Evolutionary conservation across 2,797 vertebrate genomes (phyloP), one percentile per base, ranked within the genome.

Genomic region (Oophaga sylvatica): DNA sequence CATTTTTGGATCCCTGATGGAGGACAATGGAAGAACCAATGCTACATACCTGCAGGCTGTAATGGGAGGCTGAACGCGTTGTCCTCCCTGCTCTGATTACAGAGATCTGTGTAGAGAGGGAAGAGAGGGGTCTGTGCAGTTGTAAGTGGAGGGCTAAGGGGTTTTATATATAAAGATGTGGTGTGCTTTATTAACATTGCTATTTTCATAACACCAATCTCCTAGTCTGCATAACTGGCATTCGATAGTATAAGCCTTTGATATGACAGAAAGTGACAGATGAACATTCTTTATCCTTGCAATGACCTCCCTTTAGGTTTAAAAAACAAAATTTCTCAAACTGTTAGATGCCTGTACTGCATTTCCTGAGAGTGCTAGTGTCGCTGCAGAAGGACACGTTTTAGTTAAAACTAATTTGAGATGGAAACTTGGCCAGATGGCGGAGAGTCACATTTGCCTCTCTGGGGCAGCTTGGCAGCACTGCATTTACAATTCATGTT

Each of bases 221-320:
- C 63, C 81, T 79, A 45, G n/a, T 71, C 45, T 83, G 29, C 80
- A 87, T 75, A 80, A n/a, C 35, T 65, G 75, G 62, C 73, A 71
- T 88, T 88, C 70, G 65, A 65, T 75, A 80, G 35, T 84, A 41
- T 62, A 70, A 73, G 70, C n/a, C 48, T 31, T 45, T 88, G 87
- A 84, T 88, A 65, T 88, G 76, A 84, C 75, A 79, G 81, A 71
- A n/a, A 71, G 81, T 84, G 87, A 88, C 87, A 88, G 73, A 84
- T 88, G 76, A 53, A 84, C 56, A 62, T 83, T 68, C 59, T 80
- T 78, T 88, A 79, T 70, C 63, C 65, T 71, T 84, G 73, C 63
- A 80, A 59, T 80, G 76, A 88, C 87, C 87, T 88, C 87, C 76
- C 81, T 80, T 88, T 48, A 88, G 87, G 81, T 79, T 88, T 80